These are phyloP conservation scores for Micrasema minimum DNA, from an alignment of 1,140 invertebrate genomes.

Conservation along the genomic window DNA sequence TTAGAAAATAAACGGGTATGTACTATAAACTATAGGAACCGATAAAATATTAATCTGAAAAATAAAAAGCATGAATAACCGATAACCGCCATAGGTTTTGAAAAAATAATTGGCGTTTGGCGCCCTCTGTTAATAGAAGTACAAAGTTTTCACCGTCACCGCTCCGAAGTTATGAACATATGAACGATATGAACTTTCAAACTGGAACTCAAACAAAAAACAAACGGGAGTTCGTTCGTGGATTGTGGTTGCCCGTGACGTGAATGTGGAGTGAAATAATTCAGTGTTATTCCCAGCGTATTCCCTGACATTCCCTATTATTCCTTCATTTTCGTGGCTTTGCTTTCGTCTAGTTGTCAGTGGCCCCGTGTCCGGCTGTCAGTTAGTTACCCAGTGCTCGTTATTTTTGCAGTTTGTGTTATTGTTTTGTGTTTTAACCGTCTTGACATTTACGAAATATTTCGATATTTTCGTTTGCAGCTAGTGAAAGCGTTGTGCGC, in stretches of 20 bases:
- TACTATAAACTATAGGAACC: too few relatives aligned
- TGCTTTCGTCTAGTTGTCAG: not conserved
- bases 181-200: too few relatives aligned
- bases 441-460: slow-evolving; percentile 5
- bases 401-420: slow-evolving; percentile 2
- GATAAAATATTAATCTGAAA: too few relatives aligned
- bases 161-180: slow-evolving; percentile 16
- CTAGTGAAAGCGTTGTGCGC: slow-evolving; percentile 39
- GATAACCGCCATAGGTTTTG: too few relatives aligned
- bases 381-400: not conserved
- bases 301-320: slow-evolving; percentile 19
- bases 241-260: slow-evolving; percentile 1
- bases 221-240: slow-evolving; percentile 20
- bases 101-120: too few relatives aligned
- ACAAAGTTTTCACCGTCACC: slow-evolving; percentile 21
- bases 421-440: slow-evolving; percentile 6
- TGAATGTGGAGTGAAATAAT: slow-evolving; percentile 1
- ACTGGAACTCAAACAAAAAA: too few relatives aligned
- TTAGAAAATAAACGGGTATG: too few relatives aligned
- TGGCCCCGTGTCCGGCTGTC: not conserved
- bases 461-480: not conserved
- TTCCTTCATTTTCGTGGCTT: too few relatives aligned
- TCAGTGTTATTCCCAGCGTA: not conserved
- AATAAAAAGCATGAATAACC: too few relatives aligned
- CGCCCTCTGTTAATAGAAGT: not conserved